Base-by-base conservation (phyloP, 2,888 invertebrate species). In the Lapara coniferarum region DNA sequence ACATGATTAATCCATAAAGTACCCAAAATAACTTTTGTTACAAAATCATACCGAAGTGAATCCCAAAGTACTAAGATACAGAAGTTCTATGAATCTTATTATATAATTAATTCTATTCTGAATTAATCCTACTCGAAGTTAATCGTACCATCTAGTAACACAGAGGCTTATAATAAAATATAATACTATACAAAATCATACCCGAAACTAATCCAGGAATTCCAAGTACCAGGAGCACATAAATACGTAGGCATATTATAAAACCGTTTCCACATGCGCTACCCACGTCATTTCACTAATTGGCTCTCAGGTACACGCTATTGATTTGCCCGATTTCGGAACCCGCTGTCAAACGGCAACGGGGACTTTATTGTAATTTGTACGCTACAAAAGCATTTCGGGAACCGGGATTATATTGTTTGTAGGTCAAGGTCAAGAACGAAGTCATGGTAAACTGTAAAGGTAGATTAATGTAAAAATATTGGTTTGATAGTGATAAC, bases 281-380 rank as follows among this genome's bases (percentile, higher is more conserved):
- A n/a, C 59, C 46, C 59, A 59, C 59, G 16, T 12, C 46, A 44
- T 16, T 59, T 44, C 10, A 44, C 59, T 59, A 59, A 59, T 59
- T 59, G 59, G 59, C 59, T 46, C 59, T 46, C 59, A 44, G 46
- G 16, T 16, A 13, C 25, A 56, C 56, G 25, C 12, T 59, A 59
- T 59, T 44, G 59, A 59, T 59, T 59, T 16, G 59, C 16, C 10
- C 6, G 4, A 53, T 44, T 16, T 46, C 10, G 16, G 14, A 53
- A 46, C 46, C 46, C 46, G 5, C 46, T 16, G 37, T 14, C 58
- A 44, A 59, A 59, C 16, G 12, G 59, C 8, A 46, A 46, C 46
- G 16, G 4, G 46, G n/a, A n/a, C 44, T 46, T 46, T 10, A 59
- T 16, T 59, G 16, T 59, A 46, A 46, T 30, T 13, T 13, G 56